Evolutionary conservation across 2,888 invertebrate genomes (phyloP), one percentile per base, ranked within the genome.

Genomic region (Tenthredo mesomela): DNA sequence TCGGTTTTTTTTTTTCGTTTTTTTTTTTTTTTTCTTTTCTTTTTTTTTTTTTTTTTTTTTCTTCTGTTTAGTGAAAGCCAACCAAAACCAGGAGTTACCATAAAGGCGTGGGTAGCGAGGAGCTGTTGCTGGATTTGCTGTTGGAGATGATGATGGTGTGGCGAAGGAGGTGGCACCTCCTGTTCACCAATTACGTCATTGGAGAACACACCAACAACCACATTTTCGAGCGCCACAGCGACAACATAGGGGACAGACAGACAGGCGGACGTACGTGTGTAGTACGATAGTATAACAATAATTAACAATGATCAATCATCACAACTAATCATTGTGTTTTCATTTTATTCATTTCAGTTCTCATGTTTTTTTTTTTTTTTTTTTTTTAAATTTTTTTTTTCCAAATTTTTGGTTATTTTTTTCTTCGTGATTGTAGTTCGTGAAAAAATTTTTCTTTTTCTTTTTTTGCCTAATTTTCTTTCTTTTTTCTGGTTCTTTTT

Each of bases 11-110:
- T 3, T 15, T 77, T 43, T 43, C 12, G 12, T 43, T 43, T 84
- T 80, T 77, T 75, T 80, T 65, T 61, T 83, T 54, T 77, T 65
- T 65, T 25, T 43, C 18, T 75, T 18, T 77, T 77, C 15, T 85
- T 37, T 73, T 37, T 70, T 83, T 83, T 54, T 73, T 83, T 82
- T 83, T 85, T 61, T 83, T n/a, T 47, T 83, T 73, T 25, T 78
- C 65, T 40, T 71, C n/a, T 10, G 92, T 92, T 93, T 93, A 93
- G 93, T 93, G 91, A 91, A 93, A 93, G 93, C 93, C 92, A 93
- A 93, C 93, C 93, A 93, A 93, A 93, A 93, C 93, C 93, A 93
- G 92, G 92, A 93, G 93, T 93, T 93, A 93, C 93, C 93, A 93
- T 93, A 93, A 93, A 93, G 93, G 93, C 93, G 93, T 93, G 93